Evolutionary conservation across 2,797 vertebrate genomes (phyloP), one percentile per base, ranked within the genome.

Genomic region (Acrossocheilus fasciatus): DNA sequence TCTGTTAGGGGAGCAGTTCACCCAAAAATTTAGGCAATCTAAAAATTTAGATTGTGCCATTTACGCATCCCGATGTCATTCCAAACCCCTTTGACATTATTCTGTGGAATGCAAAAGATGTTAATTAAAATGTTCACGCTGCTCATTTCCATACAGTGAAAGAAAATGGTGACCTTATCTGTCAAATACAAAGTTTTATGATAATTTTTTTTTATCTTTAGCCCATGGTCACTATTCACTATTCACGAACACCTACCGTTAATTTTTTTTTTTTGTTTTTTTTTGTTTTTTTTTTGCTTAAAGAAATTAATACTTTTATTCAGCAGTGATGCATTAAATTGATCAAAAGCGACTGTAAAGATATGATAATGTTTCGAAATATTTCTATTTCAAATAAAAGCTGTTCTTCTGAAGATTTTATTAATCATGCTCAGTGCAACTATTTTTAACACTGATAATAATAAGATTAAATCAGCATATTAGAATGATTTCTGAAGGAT

Each of bases 71-170:
- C 43, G 69, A 23, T 43, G 18, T n/a, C 9, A 20, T 70, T 70
- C 36, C 39, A 70, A 26, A 70, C 23, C 7, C 14, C 15, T 79
- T 26, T 62, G 69, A 20, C 17, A 36, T 62, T 26, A n/a, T 62
- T 62, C n/a, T 78, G 52, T 59, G 54, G 36, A 26, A n/a, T 41
- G 34, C n/a, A 41, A 78, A 78, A 78, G 0, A 78, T 78, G 54
- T 62, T 79, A 43, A 43, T 64, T n/a, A 79, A 30, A 76, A 79
- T 79, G 39, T 26, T 62, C 23, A 78, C 2, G 14, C 59, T 47
- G 59, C 78, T 80, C 41, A 47, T 7, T 17, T 81, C 26, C 17
- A 45, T 47, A 66, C 17, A 50, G 18, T 14, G 8, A 45, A 80
- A 66, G 39, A 34, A 30, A 47, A 66, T 34, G 4, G n/a, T 47